These are phyloP conservation scores for Cyclopterus lumpus DNA, from an alignment of 2,797 vertebrate genomes.

Conservation along the genomic window DNA sequence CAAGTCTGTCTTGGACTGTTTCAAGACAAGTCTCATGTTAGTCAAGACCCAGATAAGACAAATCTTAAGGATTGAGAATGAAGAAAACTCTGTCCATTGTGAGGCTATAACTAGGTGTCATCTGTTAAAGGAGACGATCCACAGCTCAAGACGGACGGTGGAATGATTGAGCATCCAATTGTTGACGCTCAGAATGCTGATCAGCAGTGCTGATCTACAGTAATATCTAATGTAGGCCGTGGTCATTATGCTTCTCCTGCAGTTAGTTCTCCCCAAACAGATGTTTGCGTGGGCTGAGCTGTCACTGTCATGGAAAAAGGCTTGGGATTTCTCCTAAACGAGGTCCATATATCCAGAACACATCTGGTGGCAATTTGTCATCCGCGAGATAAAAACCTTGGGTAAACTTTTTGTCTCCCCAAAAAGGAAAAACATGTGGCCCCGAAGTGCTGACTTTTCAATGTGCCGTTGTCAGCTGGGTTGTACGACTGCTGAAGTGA, in stretches of 20 bases:
- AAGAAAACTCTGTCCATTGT: not conserved
- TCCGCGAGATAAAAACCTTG: conserved; percentile 44
- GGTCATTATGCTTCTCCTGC: conserved; percentile 1
- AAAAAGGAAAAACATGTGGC: conserved; percentile 65
- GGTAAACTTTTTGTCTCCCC: conserved; percentile 47
- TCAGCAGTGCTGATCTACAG: conserved; percentile 1
- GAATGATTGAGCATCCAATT: not conserved
- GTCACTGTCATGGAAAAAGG: conserved; percentile 11
- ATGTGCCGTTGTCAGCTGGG: conserved; percentile 71
- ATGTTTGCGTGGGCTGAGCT: conserved; percentile 29
- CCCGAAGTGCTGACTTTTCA: conserved; percentile 68
- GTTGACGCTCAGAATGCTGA: not conserved
- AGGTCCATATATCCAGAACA: conserved; percentile 41
- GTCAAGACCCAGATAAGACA: not conserved
- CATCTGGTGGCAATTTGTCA: conserved; percentile 72
- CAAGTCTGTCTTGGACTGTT: not conserved
- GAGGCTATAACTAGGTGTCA: not conserved
- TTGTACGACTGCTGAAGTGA: conserved; percentile 70
- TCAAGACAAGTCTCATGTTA: not conserved
- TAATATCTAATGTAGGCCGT: not conserved
- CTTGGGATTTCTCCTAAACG: conserved; percentile 7
- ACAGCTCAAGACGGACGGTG: not conserved
- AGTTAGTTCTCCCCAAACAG: conserved; percentile 25
- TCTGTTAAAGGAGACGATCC: not conserved
- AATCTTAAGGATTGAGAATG: not conserved